Base-by-base conservation (phyloP, 2,888 invertebrate species). In the Sphinx pinastri region DNA sequence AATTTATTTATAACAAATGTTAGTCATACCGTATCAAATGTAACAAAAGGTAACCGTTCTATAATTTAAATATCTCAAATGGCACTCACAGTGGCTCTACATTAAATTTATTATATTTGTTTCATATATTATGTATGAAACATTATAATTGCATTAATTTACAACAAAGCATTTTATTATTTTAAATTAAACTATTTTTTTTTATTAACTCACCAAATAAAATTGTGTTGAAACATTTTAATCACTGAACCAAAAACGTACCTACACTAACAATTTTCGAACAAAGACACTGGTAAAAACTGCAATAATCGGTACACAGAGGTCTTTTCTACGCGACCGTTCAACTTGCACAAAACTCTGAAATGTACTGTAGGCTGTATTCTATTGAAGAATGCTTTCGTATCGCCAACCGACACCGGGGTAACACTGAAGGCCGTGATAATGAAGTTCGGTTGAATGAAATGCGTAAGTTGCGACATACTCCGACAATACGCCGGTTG, bases 261-360 rank as follows among this genome's bases (percentile, higher is more conserved):
- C 58, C 71, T 69, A 59, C 71, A 75, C 74, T 71, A 69, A 14
- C 52, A 51, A 54, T 71, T 70, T 73, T 12, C 19, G 52, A 52
- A 68, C 52, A 68, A 60, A 60, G 59, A 38, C 68, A 68, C 59
- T 38, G 25, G 19, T 49, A 59, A 51, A 51, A 38, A 59, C 25
- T 14, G 49, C 67, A 38, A 68, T 59, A n/a, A 16, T 67, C n/a
- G 25, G 67, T 31, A n/a, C 60, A 74, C 74, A 78, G 79, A 82
- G 83, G 81, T 84, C 83, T 82, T 81, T 76, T 74, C 81, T 77
- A 79, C 76, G 73, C 85, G 84, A 85, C 78, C 80, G 87, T 79
- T 76, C 73, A 79, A 80, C 76, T 78, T 79, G 80, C 75, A 88
- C 88, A 88, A 85, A 78, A 75, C 78, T 78, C 83, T 81, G 84